Evolutionary conservation across 2,113 vertebrate genomes (phyloP), one percentile per base, ranked within the genome.

Genomic region (Cheirogaleus medius): DNA sequence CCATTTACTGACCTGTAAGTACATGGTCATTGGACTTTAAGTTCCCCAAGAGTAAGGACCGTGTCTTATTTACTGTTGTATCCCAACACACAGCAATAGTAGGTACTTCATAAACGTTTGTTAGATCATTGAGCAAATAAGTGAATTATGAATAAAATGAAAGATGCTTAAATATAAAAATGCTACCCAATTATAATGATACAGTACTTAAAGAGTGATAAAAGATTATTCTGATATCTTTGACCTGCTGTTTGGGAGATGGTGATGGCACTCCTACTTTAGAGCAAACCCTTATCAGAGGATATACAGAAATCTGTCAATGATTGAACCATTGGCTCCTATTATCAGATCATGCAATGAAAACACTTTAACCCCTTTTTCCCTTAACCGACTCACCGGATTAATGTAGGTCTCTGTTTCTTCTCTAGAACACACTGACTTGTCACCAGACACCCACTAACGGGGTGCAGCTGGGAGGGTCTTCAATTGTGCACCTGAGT

Each of bases 331-430:
- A 42, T 80, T 66, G 18, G 42, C 60, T 93, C 54, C n/a, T 71
- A 81, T 60, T 63, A 60, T 74, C 25, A 47, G 4, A 4, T 47
- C 58, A 80, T 37, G 68, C 32, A 42, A 17, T 74, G 42, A 69
- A 74, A 86, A 96, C 15, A 92, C 47, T 86, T 90, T 29, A 81
- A 47, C 64, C n/a, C n/a, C 69, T 39, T 42, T 42, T 94, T 89
- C 68, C 37, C 34, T 84, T 78, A 47, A 87, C 83, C 17, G 21
- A 27, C 17, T 77, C 52, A 14, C 17, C 18, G 21, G 37, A 58
- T 42, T 25, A 49, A 83, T 8, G 7, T 18, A 87, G 60, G 74
- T 81, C 81, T 78, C 56, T 54, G 8, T 60, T 87, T 93, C 37
- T 44, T 87, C 78, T 89, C 77, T 64, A 37, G 80, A 44, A 85